Base-by-base conservation (phyloP, 1,140 invertebrate genomes). In the Bombyx mandarina region DNA sequence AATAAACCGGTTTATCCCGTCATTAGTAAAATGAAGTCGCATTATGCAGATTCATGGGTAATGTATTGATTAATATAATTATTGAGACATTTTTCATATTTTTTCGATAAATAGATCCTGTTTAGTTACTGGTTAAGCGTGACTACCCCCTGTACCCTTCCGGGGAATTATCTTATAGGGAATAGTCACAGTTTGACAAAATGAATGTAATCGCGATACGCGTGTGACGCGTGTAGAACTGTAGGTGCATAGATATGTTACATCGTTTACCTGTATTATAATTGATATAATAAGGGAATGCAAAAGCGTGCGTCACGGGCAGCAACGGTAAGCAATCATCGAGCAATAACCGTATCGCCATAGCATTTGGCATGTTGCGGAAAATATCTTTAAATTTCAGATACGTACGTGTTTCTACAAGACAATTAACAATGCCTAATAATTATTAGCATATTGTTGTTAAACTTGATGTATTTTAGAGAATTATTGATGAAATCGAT, bases 381-480 rank as follows among this genome's bases (percentile, higher is more conserved):
- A 59, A 57, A 56, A 52, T 66, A 59, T 71, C 63, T 69, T 3
- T 35, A 35, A 3, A 35, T 35, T 57, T 58, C 56, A 72, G 52
- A 75, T 73, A 73, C 70, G 73, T 75, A 70, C 68, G 68, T 73
- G 58, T 69, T 69, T 78, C 65, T 70, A 75, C 54, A 59, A 66
- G 64, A 66, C 64, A 71, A 81, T 73, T 79, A 70, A 73, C 74
- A 70, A 71, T 54, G 82, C 79, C 80, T 83, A 83, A 82, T 71
- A 35, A 35, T 35, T 35, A 35, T 35, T 35, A 77, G 67, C 74
- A 73, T 71, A 80, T 82, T 79, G 78, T 86, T 86, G 81, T 85
- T 87, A 75, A 77, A 79, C 66, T 86, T 79, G 80, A 82, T 87
- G 84, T 87, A 87, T 87, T 86, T 85, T 85, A 87, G 84, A 87